phyloP scores from a whole-genome alignment of 2,113 vertebrate species.

The Boleophthalmus pectinirostris region DNA sequence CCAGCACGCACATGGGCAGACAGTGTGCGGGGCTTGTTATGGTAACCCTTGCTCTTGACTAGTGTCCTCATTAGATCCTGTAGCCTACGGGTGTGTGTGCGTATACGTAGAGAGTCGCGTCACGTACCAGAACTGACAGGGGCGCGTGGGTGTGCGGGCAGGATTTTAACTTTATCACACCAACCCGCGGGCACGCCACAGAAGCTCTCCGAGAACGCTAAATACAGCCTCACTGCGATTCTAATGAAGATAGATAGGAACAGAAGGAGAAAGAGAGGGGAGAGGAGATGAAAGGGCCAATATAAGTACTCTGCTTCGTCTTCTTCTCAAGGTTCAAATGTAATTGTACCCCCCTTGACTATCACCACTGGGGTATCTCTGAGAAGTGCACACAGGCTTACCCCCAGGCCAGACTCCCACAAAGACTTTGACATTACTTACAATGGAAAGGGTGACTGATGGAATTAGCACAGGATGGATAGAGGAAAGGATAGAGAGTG shows the following conservation, averaged over 20 bases:
- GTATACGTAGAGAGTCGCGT: conserved; percentile 47
- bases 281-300: conserved; percentile 60
- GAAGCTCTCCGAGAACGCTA: conserved; percentile 70
- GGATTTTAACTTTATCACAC: conserved; percentile 52
- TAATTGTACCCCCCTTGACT: conserved; percentile 70
- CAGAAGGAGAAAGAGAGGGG: conserved; percentile 39
- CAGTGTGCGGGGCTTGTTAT: conserved; percentile 58
- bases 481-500: conserved; percentile 42
- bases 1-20: conserved; percentile 5
- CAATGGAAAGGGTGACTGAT: conserved; percentile 60
- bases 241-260: conserved; percentile 75
- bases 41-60: conserved; percentile 50
- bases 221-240: conserved; percentile 63
- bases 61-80: conserved; percentile 64
- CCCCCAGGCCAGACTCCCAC: conserved; percentile 56
- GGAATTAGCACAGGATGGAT: conserved; percentile 49
- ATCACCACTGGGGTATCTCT: conserved; percentile 64
- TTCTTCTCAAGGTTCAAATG: conserved; percentile 59
- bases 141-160: conserved; percentile 20
- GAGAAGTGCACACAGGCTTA: conserved; percentile 59
- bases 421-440: conserved; percentile 57
- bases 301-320: conserved; percentile 54
- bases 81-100: conserved; percentile 31
- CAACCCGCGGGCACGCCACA: conserved; percentile 48
- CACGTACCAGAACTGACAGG: conserved; percentile 39